Base-by-base conservation (phyloP, 2,888 invertebrate genomes). In the Mimachlamys varia region DNA sequence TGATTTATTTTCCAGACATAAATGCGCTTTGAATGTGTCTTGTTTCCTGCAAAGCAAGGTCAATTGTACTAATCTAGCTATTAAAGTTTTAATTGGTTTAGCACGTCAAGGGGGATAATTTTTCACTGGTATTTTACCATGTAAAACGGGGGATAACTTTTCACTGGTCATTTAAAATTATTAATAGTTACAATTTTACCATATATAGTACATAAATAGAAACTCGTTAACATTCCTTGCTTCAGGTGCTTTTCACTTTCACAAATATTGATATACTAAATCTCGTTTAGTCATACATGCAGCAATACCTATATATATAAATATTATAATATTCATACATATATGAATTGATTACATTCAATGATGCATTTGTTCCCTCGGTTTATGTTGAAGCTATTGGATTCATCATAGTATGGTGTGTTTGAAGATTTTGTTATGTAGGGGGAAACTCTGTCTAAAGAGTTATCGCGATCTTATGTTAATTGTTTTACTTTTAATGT, bases 241-340 rank as follows among this genome's bases (percentile, higher is more conserved):
- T 76, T 76, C 10, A 76, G 76, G 76, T 76, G 76, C 76, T 76
- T 76, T 76, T 76, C 76, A 76, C 76, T 76, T 33, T 76, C 76
- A 76, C 33, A 27, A 27, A 76, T 27, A 27, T 10, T 33, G 0
- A 33, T 12, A 76, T 76, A 76, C 76, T 76, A 33, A 76, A 76
- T 22, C 62, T 22, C 33, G 33, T 76, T 0, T 76, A 76, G 27
- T 76, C 33, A 0, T 76, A 76, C 62, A 4, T 62, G 62, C 62
- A 62, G 62, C 62, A 62, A 27, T 62, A 62, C 22, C 13, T 62
- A 15, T 27, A 62, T n/a, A 44, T 76, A 76, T 76, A 76, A n/a
- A n/a, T n/a, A n/a, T n/a, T n/a, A n/a, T n/a, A n/a, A n/a, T n/a
- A n/a, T 27, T 10, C 27, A 27, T 76, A 76, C 27, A 7, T 76